phyloP scores from a whole-genome alignment of 2,113 vertebrate genomes.

The Tragelaphus buxtoni region DNA sequence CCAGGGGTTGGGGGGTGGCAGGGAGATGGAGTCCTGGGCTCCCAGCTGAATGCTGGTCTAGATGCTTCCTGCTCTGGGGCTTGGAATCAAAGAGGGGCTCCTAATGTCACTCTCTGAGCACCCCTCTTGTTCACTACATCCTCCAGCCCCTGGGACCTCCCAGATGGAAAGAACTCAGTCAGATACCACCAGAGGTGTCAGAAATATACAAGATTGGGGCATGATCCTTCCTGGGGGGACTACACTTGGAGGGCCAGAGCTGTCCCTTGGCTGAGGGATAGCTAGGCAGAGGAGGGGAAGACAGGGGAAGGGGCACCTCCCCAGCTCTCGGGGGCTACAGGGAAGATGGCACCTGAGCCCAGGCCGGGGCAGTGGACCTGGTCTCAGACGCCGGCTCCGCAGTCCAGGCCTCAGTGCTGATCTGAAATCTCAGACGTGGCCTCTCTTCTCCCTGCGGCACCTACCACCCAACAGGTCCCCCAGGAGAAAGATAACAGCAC shows the following conservation, averaged over 20 bases:
- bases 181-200: neutral
- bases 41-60: neutral
- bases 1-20: rapidly evolving
- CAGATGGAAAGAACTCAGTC: neutral
- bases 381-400: neutral
- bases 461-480: rapidly evolving
- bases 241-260: neutral
- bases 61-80: neutral
- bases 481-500: neutral
- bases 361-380: no score
- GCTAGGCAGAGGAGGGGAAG: neutral
- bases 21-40: neutral
- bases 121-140: neutral
- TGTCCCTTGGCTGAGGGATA: neutral
- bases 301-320: neutral
- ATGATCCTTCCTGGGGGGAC: neutral
- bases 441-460: neutral
- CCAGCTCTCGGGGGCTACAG: neutral
- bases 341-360: neutral
- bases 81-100: neutral
- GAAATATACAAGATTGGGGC: neutral
- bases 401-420: neutral
- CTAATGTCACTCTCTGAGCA: neutral
- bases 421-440: neutral
- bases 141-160: neutral